Base-by-base conservation (phyloP, 2,888 invertebrate species). In the Pinctada fucata region DNA sequence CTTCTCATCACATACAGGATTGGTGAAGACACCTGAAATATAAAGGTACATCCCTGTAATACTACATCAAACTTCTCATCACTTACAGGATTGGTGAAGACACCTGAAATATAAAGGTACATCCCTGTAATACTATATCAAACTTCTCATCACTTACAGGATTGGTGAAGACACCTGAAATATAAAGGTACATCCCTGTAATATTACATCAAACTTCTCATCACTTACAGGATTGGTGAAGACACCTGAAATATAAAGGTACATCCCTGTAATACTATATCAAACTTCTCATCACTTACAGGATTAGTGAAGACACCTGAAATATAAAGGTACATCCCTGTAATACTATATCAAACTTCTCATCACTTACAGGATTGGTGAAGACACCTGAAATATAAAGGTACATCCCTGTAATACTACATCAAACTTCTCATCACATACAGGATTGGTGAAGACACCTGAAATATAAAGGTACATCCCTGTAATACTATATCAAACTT, bases 241-340 rank as follows among this genome's bases (percentile, higher is more conserved):
- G 50, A 86, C 74, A 49, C 87, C 87, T 87, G 31, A 31, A 31
- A 31, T 31, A 31, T 31, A 31, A 49, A 50, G 68, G 68, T 48
- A 68, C 68, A 31, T 88, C 95, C 95, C 63, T 94, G 95, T 94
- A 91, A 77, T 66, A 85, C 86, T 16, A 80, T 82, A 31, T 85
- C 86, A 83, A 89, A 90, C 48, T 82, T 80, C 8, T 78, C 66
- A 52, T 84, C 86, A 78, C 78, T 76, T 6, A 79, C 82, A 6
- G 72, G 73, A 0, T 83, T 79, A 8, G 83, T 75, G 63, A 76
- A 70, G 50, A 86, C 73, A 48, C 87, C 87, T 87, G 76, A n/a
- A 72, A 75, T 16, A 31, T 52, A 16, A 45, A 48, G 48, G 31
- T 31, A 31, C 31, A 31, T 88, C 95, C 95, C 63, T 94, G 95